Conservation (phyloP, 2,888 invertebrate species). For the Pseudoips prasinana region DNA sequence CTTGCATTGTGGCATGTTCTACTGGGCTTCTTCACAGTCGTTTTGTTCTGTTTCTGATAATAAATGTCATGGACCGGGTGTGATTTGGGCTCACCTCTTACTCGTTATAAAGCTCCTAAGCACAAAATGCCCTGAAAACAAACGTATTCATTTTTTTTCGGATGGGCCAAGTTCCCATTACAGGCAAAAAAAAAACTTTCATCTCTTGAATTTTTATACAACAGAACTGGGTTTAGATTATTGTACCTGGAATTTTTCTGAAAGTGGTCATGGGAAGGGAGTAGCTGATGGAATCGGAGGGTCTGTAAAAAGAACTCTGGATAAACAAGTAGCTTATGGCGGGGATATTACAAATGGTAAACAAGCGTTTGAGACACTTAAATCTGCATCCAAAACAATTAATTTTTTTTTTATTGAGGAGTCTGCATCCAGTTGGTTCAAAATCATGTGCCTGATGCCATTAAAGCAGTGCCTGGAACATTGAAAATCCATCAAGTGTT, state of each 20-base stretch:
- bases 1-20: slow-evolving; percentile 1
- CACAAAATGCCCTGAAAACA: background rate
- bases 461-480: background rate
- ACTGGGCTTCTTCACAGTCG: background rate
- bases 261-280: slow-evolving; percentile 1
- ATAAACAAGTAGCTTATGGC: slow-evolving; percentile 1
- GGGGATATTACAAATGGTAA: slow-evolving; percentile 1
- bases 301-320: background rate
- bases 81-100: slow-evolving; percentile 3
- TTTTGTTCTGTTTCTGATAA: slow-evolving; percentile 1
- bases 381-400: slow-evolving; percentile 1
- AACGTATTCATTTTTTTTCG: background rate
- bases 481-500: slow-evolving; percentile 3
- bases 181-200: slow-evolving; percentile 7
- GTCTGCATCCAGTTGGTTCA: background rate
- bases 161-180: slow-evolving; percentile 7
- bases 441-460: background rate
- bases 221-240: background rate
- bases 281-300: slow-evolving; percentile 2
- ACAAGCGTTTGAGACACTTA: slow-evolving; percentile 1
- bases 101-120: background rate
- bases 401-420: slow-evolving; percentile 2
- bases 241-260: slow-evolving; percentile 1
- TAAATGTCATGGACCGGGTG: slow-evolving; percentile 1
- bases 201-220: slow-evolving; percentile 2